phyloP scores from a whole-genome alignment of 2,797 vertebrate species.

The Tenualosa thibaudeaui region DNA sequence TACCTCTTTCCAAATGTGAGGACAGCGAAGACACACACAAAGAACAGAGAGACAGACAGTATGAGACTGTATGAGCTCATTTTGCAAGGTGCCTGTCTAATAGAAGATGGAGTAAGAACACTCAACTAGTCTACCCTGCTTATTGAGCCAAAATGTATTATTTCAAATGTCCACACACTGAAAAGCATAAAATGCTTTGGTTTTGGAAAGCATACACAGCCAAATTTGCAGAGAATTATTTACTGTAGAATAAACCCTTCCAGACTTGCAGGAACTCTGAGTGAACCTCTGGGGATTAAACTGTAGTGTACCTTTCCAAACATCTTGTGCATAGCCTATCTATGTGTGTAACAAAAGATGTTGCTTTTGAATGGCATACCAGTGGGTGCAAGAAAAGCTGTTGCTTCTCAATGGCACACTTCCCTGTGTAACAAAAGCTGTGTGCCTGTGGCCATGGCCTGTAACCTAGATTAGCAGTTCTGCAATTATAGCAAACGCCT shows the following conservation, averaged over 20 bases:
- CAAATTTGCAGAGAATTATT: background rate
- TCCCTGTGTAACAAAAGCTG: background rate
- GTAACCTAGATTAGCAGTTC: background rate
- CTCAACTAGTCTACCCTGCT: background rate
- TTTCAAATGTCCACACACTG: background rate
- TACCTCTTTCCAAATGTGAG: slow-evolving; percentile 38
- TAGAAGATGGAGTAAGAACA: background rate
- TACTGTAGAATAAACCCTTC: background rate
- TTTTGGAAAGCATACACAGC: background rate
- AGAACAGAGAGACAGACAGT: slow-evolving; percentile 38
- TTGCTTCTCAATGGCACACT: background rate
- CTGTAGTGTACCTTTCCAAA: too few species aligned
- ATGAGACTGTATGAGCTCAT: slow-evolving; percentile 41
- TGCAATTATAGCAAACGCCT: background rate
- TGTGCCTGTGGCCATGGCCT: background rate
- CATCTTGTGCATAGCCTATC: too few species aligned
- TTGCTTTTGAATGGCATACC: too few species aligned
- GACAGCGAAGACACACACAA: background rate
- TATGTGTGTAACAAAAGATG: too few species aligned
- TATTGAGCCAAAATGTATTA: background rate
- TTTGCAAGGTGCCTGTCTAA: slow-evolving; percentile 31
- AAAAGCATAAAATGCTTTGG: background rate
- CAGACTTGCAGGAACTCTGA: too few species aligned
- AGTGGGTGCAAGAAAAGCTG: too few species aligned
- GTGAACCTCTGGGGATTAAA: too few species aligned